These are phyloP conservation scores for Timandra comae DNA, from an alignment of 2,888 invertebrate species.

Conservation along the genomic window DNA sequence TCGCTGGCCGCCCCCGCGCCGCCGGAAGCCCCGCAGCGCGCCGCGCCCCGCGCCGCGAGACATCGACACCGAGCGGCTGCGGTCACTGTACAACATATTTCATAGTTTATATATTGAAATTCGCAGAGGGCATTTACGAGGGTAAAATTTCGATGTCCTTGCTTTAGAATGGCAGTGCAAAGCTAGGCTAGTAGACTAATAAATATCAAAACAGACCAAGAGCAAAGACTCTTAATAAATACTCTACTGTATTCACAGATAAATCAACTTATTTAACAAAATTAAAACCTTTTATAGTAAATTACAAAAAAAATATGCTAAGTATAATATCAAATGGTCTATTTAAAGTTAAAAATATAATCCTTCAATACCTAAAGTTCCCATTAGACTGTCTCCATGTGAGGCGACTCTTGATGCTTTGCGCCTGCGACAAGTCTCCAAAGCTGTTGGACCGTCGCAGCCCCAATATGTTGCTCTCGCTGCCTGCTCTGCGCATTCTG, in stretches of 20 bases:
- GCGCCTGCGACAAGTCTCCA: background rate
- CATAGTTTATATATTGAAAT: too few species aligned
- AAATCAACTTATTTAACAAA: too few species aligned
- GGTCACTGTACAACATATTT: slow-evolving; percentile 6
- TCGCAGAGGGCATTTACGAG: background rate
- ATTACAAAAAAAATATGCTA: too few species aligned
- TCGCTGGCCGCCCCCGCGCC: slow-evolving; percentile 33
- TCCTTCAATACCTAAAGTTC: slow-evolving; percentile 52
- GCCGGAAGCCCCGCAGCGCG: slow-evolving; percentile 27
- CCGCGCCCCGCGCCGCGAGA: slow-evolving; percentile 24
- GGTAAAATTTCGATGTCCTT: too few species aligned
- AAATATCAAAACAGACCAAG: too few species aligned
- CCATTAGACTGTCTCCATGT: slow-evolving; percentile 46
- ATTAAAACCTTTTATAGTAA: too few species aligned
- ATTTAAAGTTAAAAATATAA: too few species aligned
- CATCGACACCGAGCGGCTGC: slow-evolving; percentile 37
- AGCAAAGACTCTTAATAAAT: too few species aligned
- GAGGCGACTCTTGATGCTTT: slow-evolving; percentile 29
- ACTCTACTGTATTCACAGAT: too few species aligned
- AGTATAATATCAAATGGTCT: too few species aligned
- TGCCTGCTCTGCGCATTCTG: slow-evolving; percentile 40
- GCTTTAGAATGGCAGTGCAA: too few species aligned
- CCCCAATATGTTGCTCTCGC: slow-evolving; percentile 41
- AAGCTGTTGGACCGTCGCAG: slow-evolving; percentile 31
- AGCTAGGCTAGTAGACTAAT: too few species aligned